Base-by-base conservation (phyloP, 2,797 vertebrate species). In the Dicrostonyx torquatus region DNA sequence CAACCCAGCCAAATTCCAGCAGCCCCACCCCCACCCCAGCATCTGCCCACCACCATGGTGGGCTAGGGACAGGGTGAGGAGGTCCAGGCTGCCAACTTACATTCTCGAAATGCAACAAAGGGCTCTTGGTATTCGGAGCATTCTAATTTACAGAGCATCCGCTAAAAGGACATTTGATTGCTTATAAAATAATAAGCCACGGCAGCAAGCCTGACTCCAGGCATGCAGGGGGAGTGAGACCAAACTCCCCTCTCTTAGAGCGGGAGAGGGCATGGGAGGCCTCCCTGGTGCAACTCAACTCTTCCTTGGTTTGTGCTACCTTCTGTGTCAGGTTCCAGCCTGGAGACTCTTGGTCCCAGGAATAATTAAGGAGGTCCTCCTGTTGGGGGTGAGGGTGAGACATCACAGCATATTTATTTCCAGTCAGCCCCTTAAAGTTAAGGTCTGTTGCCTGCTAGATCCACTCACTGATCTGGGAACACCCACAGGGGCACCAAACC, bases 41-140 rank as follows among this genome's bases (percentile, higher is more conserved):
- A n/a, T 48, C 43, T 48, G 45, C 70, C 58, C 70, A 66, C 31
- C 20, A 37, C 92, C 70, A 11, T 0, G 13, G 50, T 34, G 60
- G 87, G 48, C 70, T 50, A 24, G 45, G 13, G 26, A 0, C 13
- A 45, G 3, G 20, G 11, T 18, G n/a, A 9, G 40, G n/a, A 60
- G 26, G 72, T 26, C 48, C 0, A 4, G 53, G 4, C 89, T 92
- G 93, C 84, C 90, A 94, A 66, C 60, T 58, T 34, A 66, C 87
- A 84, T 70, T 64, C 31, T 70, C 89, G 60, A 72, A 75, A 82
- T 53, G 64, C 89, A 87, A 89, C 72, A 77, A 94, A 91, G 83
- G 82, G 37, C 82, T 95, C 93, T 79, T 37, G 29, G 91, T 79
- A 88, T 50, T 92, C 29, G 34, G 83, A 77, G 84, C 89, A 92